A percentile compares a stretch with the other conserved stretches of the same genome.
Conservation (phyloP, 2,888 invertebrate genomes). For the Sarcophaga subvicina region DNA sequence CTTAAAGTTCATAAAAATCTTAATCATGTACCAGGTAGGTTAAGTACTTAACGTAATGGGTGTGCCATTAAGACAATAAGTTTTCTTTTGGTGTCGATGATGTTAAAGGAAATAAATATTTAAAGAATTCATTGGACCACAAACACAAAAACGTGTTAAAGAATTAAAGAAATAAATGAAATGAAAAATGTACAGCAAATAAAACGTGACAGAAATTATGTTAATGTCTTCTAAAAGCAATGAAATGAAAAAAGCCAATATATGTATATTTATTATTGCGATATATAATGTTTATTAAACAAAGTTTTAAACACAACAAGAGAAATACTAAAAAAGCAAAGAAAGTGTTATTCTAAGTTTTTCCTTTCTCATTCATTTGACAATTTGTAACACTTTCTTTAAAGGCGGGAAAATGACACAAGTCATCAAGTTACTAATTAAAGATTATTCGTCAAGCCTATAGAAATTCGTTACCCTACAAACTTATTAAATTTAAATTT, state of each 20-base stretch:
- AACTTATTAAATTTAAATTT: too few relatives aligned
- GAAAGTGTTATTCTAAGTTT: not conserved
- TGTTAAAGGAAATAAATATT: conserved; percentile 1
- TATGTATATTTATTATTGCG: too few relatives aligned
- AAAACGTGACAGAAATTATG: conserved; percentile 56
- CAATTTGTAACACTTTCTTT: conserved; percentile 28
- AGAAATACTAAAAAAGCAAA: not conserved
- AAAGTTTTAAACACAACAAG: not conserved
- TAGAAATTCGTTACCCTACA: too few relatives aligned
- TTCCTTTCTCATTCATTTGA: not conserved
- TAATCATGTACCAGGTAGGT: conserved; percentile 20
- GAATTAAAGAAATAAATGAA: not conserved
- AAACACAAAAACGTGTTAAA: conserved; percentile 46
- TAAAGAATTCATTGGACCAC: conserved; percentile 13
- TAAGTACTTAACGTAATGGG: conserved; percentile 24
- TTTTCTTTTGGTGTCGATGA: not conserved
- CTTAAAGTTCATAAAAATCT: conserved; percentile 44
- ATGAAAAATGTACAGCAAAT: not conserved
- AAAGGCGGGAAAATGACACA: too few relatives aligned
- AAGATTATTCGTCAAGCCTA: too few relatives aligned
- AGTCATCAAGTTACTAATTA: too few relatives aligned
- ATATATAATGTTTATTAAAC: not conserved
- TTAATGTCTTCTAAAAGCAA: conserved; percentile 41
- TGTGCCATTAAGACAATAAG: conserved; percentile 39
- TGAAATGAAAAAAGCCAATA: not conserved